phyloP scores from a whole-genome alignment of 2,797 vertebrate genomes.

The Oreortyx pictus region DNA sequence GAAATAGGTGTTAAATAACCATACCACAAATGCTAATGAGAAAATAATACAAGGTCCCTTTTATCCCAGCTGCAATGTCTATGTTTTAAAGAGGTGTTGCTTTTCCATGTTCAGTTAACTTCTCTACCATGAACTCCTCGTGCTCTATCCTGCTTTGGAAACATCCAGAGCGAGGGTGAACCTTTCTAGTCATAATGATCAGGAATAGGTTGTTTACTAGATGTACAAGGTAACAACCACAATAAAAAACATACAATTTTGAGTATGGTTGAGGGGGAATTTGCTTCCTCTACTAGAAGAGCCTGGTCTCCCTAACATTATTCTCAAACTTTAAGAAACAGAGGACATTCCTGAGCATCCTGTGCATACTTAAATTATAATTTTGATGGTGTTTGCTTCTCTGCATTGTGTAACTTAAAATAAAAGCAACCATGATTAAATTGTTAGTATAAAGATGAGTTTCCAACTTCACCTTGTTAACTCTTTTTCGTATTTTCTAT shows the following conservation, averaged over 20 bases:
- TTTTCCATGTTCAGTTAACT: background rate
- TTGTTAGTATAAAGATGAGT: background rate
- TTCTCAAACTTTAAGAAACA: background rate
- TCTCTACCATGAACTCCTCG: background rate
- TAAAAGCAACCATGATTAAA: background rate
- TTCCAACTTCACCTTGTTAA: background rate
- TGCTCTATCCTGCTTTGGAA: background rate
- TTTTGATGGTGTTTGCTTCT: background rate
- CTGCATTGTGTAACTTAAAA: background rate
- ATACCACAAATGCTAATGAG: fast-evolving
- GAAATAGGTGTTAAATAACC: slow-evolving; percentile 36
- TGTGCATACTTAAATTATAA: background rate
- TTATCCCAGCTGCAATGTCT: background rate
- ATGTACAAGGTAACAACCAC: no score
- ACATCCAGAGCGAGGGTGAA: background rate
- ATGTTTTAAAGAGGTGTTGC: background rate
- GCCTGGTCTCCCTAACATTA: background rate
- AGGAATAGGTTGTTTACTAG: background rate
- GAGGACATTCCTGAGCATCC: background rate
- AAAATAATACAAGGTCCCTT: slow-evolving; percentile 5
- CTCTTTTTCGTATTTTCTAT: background rate
- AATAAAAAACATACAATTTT: background rate
- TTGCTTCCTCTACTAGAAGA: background rate
- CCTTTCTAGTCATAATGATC: background rate
- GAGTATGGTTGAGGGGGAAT: background rate